A percentile compares a stretch with the other conserved stretches of the same genome.
phyloP scores from a whole-genome alignment of 1,140 invertebrate species.

The Conopomorpha cramerella region DNA sequence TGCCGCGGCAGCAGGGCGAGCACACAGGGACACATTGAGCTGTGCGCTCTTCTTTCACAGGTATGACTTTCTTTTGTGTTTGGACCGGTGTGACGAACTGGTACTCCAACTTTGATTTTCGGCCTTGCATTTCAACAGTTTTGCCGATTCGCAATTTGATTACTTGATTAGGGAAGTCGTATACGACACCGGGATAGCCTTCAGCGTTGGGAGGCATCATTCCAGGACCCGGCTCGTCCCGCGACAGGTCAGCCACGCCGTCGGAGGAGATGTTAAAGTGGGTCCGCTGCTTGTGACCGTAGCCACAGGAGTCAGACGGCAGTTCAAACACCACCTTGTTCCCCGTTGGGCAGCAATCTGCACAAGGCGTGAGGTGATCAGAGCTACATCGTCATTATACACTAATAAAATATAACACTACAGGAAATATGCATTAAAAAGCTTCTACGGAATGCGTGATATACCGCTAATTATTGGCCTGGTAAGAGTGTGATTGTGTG shows the following conservation, averaged over 20 bases:
- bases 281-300: conserved; percentile 33
- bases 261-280: conserved; percentile 39
- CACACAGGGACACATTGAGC: conserved; percentile 28
- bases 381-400: no score
- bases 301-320: conserved; percentile 30
- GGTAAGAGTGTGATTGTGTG: no score
- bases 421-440: no score
- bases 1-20: conserved; percentile 16
- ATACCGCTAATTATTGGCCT: no score
- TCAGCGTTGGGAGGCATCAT: conserved; percentile 20
- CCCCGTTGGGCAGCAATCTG: conserved; percentile 50
- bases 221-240: conserved; percentile 37
- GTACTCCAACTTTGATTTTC: conserved; percentile 44
- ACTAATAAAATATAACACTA: no score
- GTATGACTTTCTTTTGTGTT: conserved; percentile 22
- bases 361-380: conserved; percentile 18
- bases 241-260: conserved; percentile 31
- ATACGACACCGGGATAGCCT: conserved; percentile 31
- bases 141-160: conserved; percentile 44
- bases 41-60: conserved; percentile 31
- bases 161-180: conserved; percentile 39
- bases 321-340: conserved; percentile 49
- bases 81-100: conserved; percentile 39
- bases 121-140: conserved; percentile 33
- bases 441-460: no score